These are phyloP conservation scores for Pocillopora verrucosa DNA, from an alignment of 64 coral and sea anemone genomes.

Conservation along the genomic window DNA sequence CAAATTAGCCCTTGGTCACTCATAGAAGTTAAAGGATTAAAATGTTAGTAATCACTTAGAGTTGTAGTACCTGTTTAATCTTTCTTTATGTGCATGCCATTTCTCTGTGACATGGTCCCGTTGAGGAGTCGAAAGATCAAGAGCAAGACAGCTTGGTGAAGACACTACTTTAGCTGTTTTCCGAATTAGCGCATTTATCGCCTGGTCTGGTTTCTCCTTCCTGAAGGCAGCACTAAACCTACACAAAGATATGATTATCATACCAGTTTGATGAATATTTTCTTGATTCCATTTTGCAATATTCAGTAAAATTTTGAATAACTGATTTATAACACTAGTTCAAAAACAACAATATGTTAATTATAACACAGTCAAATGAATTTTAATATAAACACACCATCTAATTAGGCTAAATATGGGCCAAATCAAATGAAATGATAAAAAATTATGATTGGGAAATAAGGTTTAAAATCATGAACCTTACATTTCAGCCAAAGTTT, in stretches of 20 bases:
- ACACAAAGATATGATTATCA: neutral
- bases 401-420: too few species aligned
- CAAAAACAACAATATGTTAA: neutral
- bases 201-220: constrained; percentile 23
- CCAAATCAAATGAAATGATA: neutral
- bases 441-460: too few species aligned
- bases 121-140: constrained; percentile 12
- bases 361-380: neutral
- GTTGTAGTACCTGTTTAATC: constrained; percentile 16
- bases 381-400: too few species aligned
- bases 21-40: neutral
- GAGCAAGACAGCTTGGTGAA: constrained; percentile 8
- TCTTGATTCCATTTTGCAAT: too few species aligned
- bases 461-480: neutral
- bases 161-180: constrained; percentile 33
- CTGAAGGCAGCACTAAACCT: constrained; percentile 52
- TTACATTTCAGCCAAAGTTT: constrained; percentile 66
- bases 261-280: too few species aligned
- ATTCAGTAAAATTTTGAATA: too few species aligned
- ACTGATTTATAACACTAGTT: too few species aligned
- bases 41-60: neutral
- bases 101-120: constrained; percentile 23
- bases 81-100: constrained; percentile 34
- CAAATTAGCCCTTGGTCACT: too few species aligned
- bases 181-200: constrained; percentile 9